A percentile compares a stretch with the other conserved stretches of the same genome.
These are phyloP conservation scores for Musca vetustissima DNA, from an alignment of 1,140 invertebrate genomes.

Conservation along the genomic window DNA sequence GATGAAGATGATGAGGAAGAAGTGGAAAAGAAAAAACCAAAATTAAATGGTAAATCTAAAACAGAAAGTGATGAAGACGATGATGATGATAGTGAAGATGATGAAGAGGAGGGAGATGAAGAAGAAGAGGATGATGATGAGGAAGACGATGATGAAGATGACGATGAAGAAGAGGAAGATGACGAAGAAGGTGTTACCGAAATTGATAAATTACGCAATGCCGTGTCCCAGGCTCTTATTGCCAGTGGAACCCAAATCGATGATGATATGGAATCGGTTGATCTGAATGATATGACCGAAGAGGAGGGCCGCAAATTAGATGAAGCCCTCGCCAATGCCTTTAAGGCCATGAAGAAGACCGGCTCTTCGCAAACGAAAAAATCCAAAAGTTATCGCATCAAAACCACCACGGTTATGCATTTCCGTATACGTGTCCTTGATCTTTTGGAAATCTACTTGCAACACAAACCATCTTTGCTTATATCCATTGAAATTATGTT, in stretches of 20 bases:
- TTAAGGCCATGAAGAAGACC: conserved; percentile 63
- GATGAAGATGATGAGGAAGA: conserved; percentile 46
- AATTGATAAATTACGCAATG: conserved; percentile 67
- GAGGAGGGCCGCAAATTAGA: conserved; percentile 73
- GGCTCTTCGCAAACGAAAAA: conserved; percentile 44
- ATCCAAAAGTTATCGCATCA: conserved; percentile 66
- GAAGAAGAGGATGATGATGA: conserved; percentile 48
- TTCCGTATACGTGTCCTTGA: conserved; percentile 71
- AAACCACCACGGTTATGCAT: conserved; percentile 67
- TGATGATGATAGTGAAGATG: conserved; percentile 48
- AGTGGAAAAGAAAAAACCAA: conserved; percentile 43
- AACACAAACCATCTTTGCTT: conserved; percentile 67
- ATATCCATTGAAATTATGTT: conserved; percentile 68
- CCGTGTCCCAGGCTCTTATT: conserved; percentile 66
- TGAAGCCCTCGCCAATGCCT: conserved; percentile 68
- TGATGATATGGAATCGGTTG: conserved; percentile 69
- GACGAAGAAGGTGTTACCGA: conserved; percentile 62
- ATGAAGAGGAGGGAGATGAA: conserved; percentile 56
- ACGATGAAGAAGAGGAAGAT: conserved; percentile 53
- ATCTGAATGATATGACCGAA: conserved; percentile 73
- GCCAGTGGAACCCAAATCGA: conserved; percentile 59
- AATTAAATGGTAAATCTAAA: conserved; percentile 37
- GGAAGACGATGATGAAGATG: conserved; percentile 49
- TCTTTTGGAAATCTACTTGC: conserved; percentile 70
- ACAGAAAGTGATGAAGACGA: conserved; percentile 49